Conservation (phyloP, 2,797 vertebrate genomes). For the Carduelis carduelis region DNA sequence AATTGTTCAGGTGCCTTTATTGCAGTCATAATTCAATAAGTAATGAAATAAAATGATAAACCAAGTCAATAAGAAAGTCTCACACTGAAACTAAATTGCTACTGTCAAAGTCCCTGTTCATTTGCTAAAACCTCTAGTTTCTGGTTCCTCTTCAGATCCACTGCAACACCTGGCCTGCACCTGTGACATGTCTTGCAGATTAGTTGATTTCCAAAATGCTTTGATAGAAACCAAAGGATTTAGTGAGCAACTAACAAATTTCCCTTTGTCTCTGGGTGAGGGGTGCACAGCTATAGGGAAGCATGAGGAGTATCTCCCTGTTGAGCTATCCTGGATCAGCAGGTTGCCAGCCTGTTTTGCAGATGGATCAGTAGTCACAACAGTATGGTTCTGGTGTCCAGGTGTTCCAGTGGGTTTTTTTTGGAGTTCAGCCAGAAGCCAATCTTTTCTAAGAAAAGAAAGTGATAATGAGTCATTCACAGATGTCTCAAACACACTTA, state of each 20-base stretch:
- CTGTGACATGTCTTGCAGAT: neutral
- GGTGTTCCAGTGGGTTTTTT: neutral
- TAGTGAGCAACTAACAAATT: slow-evolving; percentile 28
- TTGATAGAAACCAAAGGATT: slow-evolving; percentile 15
- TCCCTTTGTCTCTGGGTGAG: neutral
- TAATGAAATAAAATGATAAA: slow-evolving; percentile 27
- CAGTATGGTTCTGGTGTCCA: neutral
- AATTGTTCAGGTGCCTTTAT: slow-evolving; percentile 35
- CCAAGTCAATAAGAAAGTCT: neutral
- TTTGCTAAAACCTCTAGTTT: slow-evolving; percentile 1
- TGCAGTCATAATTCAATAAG: neutral
- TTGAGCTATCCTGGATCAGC: neutral
- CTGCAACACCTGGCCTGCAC: neutral
- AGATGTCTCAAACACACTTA: slow-evolving; percentile 19
- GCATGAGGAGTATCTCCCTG: neutral
- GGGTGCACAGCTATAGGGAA: neutral
- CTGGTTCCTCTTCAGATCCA: neutral
- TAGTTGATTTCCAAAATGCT: slow-evolving; percentile 5
- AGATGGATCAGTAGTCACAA: neutral
- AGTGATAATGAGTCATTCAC: neutral
- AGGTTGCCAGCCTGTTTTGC: neutral
- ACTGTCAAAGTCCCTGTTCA: neutral
- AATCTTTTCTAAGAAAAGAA: neutral
- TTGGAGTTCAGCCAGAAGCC: neutral
- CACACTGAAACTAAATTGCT: neutral